These are phyloP conservation scores for Galleria mellonella DNA, from an alignment of 1,140 invertebrate genomes.

Conservation along the genomic window DNA sequence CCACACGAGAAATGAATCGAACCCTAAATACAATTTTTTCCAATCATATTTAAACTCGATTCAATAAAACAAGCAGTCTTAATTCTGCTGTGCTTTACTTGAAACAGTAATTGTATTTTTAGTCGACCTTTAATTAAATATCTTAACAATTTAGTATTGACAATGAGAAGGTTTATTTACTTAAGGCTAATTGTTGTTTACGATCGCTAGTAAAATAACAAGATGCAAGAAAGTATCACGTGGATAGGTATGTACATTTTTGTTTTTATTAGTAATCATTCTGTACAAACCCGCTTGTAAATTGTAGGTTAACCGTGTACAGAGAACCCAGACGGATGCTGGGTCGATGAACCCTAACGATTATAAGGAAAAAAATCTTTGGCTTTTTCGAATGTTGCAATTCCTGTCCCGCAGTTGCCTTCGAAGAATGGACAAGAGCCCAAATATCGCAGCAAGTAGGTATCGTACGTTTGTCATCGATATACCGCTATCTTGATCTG, in stretches of 20 bases:
- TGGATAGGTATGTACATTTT: neutral
- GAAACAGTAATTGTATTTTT: too few relatives aligned
- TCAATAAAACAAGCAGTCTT: too few relatives aligned
- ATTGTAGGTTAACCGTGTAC: neutral
- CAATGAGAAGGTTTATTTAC: too few relatives aligned
- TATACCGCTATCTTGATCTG: slow-evolving; percentile 53
- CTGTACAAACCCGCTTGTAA: slow-evolving; percentile 6
- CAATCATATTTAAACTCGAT: too few relatives aligned
- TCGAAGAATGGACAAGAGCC: slow-evolving; percentile 44
- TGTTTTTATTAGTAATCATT: slow-evolving; percentile 6
- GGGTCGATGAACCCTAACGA: slow-evolving; percentile 35
- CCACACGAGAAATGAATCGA: too few relatives aligned
- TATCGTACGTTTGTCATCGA: slow-evolving; percentile 23
- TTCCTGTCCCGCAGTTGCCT: slow-evolving; percentile 47
- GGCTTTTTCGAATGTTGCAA: slow-evolving; percentile 39
- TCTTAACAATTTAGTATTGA: too few relatives aligned
- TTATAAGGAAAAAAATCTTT: slow-evolving; percentile 38
- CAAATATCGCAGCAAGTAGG: slow-evolving; percentile 14
- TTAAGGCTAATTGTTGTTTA: too few relatives aligned
- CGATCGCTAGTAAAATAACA: too few relatives aligned
- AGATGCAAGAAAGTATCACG: slow-evolving; percentile 2
- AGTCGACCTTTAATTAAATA: too few relatives aligned
- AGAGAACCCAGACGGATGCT: neutral
- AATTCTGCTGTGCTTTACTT: too few relatives aligned
- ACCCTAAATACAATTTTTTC: too few relatives aligned